Evolutionary conservation across 2,888 invertebrate genomes (phyloP).

Genomic region (Drosophila austrosaltans): DNA sequence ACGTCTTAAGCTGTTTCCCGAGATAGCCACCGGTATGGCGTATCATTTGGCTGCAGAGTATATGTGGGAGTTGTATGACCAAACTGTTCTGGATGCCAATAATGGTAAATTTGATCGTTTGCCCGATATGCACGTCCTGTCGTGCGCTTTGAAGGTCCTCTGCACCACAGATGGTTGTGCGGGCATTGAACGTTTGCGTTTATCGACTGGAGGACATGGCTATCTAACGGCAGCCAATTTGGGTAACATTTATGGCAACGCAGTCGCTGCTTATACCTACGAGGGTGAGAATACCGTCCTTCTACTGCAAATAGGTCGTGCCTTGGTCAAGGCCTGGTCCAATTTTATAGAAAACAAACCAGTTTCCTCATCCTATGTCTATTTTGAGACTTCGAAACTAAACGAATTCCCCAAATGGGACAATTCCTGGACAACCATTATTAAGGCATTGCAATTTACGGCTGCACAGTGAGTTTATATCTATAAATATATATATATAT

Average conservation of each 20-base stretch:
- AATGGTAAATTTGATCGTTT: constrained; percentile 90
- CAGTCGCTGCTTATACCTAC: constrained; percentile 95
- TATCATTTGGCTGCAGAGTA: constrained; percentile 89
- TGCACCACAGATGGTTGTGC: constrained; percentile 89
- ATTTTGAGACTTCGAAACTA: constrained; percentile 84
- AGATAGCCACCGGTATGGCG: constrained; percentile 91
- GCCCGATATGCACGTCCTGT: constrained; percentile 92
- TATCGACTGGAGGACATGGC: constrained; percentile 97
- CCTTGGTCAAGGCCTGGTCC: constrained; percentile 91
- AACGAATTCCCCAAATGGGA: constrained; percentile 73
- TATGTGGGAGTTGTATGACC: constrained; percentile 93
- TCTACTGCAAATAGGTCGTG: constrained; percentile 93
- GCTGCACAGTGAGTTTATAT: constrained; percentile 83
- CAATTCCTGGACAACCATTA: constrained; percentile 81
- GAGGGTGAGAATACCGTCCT: constrained; percentile 99
- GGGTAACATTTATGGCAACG: constrained; percentile 91
- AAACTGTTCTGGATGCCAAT: constrained; percentile 90
- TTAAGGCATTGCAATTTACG: constrained; percentile 84
- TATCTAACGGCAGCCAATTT: constrained; percentile 94
- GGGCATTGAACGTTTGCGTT: constrained; percentile 92
- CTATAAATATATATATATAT: too few species aligned
- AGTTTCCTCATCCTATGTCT: constrained; percentile 88
- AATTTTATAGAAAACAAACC: constrained; percentile 85
- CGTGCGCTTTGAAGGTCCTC: constrained; percentile 95
- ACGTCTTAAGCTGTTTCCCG: constrained; percentile 94